Evolutionary conservation across 2,113 vertebrate genomes (phyloP).

Genomic region (Bos taurus): ARS-UCD2.0 NC_037350.1:43707501-43708000

Average conservation of each 20-base stretch:
- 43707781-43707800: neutral
- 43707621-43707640: neutral
- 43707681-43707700: rapidly evolving
- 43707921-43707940: neutral
- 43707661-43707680: neutral
- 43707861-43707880: neutral
- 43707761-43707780: neutral
- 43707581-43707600: neutral
- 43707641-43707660: neutral
- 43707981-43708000: neutral
- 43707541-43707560: neutral
- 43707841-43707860: neutral
- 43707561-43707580: neutral
- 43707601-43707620: neutral
- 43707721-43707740: neutral
- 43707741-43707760: neutral
- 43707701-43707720: neutral
- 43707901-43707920: neutral
- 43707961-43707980: neutral
- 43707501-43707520: neutral
- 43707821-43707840: no score
- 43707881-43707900: neutral
- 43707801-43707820: neutral
- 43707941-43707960: neutral
- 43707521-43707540: neutral